A percentile compares a stretch with the other conserved stretches of the same genome.
These are phyloP conservation scores for Ichneumoninae sp. DNA, from an alignment of 2,888 invertebrate species.

Conservation along the genomic window DNA sequence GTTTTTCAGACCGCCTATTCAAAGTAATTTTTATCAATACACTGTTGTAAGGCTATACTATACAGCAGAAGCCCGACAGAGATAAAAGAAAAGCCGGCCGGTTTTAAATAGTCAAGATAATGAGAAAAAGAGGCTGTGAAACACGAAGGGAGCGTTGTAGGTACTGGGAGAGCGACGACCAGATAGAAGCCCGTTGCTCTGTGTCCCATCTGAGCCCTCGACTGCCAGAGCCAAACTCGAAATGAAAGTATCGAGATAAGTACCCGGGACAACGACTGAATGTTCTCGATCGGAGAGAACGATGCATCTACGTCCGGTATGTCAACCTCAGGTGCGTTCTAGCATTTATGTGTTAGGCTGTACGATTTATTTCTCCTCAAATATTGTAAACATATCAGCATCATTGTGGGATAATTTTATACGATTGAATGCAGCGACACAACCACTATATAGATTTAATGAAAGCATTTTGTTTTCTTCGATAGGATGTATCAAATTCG, in stretches of 20 bases:
- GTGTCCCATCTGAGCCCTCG: not conserved
- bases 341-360: not conserved
- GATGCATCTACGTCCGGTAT: constrained; percentile 13
- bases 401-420: constrained; percentile 9
- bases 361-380: constrained; percentile 34
- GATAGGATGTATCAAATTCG: not conserved
- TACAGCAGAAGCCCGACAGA: not conserved
- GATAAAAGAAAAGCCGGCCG: not conserved
- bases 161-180: not conserved
- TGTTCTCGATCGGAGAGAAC: not conserved
- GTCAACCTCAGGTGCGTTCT: constrained; percentile 18
- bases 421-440: not conserved
- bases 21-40: not conserved
- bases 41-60: not conserved
- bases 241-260: constrained; percentile 20
- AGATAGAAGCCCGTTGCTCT: not conserved
- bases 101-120: not conserved
- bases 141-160: not conserved
- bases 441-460: not conserved
- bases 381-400: constrained; percentile 17
- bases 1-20: not conserved
- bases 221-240: not conserved
- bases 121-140: not conserved
- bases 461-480: not conserved
- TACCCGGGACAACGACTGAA: not conserved